These are phyloP conservation scores for Alosa alosa DNA, from an alignment of 2,113 vertebrate genomes.

Conservation along the genomic window DNA sequence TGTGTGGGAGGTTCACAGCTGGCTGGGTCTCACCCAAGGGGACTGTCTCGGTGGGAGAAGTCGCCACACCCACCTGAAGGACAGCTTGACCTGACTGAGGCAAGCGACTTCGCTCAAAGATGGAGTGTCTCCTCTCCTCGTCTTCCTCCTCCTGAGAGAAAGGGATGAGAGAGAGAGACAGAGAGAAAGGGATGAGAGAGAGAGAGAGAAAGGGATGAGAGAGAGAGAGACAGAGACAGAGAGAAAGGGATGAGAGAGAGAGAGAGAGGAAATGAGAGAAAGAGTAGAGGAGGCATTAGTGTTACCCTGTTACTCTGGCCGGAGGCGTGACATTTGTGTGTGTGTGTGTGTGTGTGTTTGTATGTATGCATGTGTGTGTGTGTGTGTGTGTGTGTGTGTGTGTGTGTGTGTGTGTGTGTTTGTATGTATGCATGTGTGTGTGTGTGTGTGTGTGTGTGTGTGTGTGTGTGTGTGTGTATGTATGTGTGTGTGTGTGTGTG, in stretches of 20 bases:
- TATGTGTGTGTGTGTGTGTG: too few relatives aligned
- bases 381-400: neutral
- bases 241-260: neutral
- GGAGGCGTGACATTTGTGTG: neutral
- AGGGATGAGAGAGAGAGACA: neutral
- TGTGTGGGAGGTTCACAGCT: neutral
- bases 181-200: neutral
- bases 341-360: neutral
- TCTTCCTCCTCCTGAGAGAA: slow-evolving; percentile 35
- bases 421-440: too few relatives aligned
- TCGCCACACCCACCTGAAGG: slow-evolving; percentile 43
- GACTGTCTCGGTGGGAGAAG: neutral
- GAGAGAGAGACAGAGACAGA: neutral
- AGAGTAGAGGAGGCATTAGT: neutral
- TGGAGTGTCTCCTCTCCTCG: slow-evolving; percentile 56
- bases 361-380: neutral
- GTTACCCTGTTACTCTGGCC: slow-evolving; percentile 45
- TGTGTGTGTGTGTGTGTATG: too few relatives aligned
- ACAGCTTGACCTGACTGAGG: slow-evolving; percentile 69
- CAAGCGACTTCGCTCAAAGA: slow-evolving; percentile 63
- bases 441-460: too few relatives aligned
- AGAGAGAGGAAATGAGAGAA: neutral
- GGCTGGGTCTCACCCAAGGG: neutral
- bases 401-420: neutral
- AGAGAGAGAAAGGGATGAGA: neutral